These are phyloP conservation scores for Dynastes maya DNA, from an alignment of 2,888 invertebrate species.

Conservation along the genomic window DNA sequence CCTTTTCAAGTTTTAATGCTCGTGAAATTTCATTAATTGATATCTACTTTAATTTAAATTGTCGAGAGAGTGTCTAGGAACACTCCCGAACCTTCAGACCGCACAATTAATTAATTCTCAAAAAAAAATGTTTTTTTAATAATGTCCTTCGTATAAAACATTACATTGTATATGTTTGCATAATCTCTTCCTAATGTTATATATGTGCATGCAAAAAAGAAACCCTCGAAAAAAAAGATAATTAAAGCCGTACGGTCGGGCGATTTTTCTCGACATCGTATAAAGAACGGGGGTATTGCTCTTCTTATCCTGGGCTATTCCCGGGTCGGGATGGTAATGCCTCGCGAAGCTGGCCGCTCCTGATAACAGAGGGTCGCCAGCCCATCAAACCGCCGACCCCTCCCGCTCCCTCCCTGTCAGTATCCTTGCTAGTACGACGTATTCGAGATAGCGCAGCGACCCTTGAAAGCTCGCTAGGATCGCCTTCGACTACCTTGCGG, in stretches of 20 bases:
- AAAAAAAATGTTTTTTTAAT: too few species aligned
- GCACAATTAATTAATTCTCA: too few species aligned
- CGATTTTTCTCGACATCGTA: constrained; percentile 58
- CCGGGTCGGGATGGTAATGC: constrained; percentile 70
- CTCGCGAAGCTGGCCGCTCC: constrained; percentile 70
- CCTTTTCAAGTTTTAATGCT: too few species aligned
- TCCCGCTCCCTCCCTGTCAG: constrained; percentile 52
- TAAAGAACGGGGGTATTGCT: constrained; percentile 61
- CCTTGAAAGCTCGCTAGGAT: constrained; percentile 61
- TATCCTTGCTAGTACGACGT: constrained; percentile 23
- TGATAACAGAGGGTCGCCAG: constrained; percentile 70
- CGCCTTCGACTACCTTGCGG: constrained; percentile 62
- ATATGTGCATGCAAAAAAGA: constrained; percentile 5
- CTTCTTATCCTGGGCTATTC: constrained; percentile 67
- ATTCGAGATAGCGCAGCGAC: constrained; percentile 52
- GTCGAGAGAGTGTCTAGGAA: too few species aligned
- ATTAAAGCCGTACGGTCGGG: constrained; percentile 60
- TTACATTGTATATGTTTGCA: neutral
- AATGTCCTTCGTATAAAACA: too few species aligned
- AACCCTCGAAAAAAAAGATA: constrained; percentile 51
- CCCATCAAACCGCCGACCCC: constrained; percentile 61
- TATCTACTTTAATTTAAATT: too few species aligned
- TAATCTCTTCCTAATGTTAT: neutral
- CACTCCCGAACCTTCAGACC: too few species aligned
- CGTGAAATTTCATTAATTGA: too few species aligned